Evolutionary conservation across 2,888 invertebrate species (phyloP).

Genomic region (Molorchus minor): DNA sequence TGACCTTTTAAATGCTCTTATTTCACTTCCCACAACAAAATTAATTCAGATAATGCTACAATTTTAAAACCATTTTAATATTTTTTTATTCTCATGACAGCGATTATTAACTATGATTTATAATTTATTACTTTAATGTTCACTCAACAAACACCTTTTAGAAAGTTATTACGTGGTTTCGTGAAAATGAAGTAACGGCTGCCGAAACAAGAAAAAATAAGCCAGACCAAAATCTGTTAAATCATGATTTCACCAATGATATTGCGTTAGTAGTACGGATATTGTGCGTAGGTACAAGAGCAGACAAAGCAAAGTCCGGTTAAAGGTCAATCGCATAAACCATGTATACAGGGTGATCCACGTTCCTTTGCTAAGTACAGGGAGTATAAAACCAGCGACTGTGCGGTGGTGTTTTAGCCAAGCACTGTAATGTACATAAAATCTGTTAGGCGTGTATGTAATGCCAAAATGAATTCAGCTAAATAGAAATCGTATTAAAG

Average conservation of each 20-base stretch:
- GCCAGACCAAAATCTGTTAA: not conserved
- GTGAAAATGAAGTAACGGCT: not conserved
- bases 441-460: too few species aligned
- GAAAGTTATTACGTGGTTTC: constrained; percentile 6
- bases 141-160: constrained; percentile 9
- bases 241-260: not conserved
- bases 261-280: not conserved
- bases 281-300: not conserved
- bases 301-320: not conserved
- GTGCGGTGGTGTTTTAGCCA: too few species aligned
- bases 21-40: constrained; percentile 1
- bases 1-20: not conserved
- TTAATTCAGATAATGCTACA: constrained; percentile 6
- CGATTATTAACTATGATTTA: constrained; percentile 1
- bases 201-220: constrained; percentile 1
- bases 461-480: too few species aligned
- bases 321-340: not conserved
- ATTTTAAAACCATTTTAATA: not conserved
- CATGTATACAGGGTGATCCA: too few species aligned
- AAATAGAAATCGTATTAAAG: too few species aligned
- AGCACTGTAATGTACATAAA: too few species aligned
- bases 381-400: too few species aligned
- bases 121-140: not conserved
- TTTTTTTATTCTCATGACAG: not conserved
- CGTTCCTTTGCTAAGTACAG: too few species aligned